These are phyloP conservation scores for Gallinago solitaria DNA, from an alignment of 2,797 vertebrate species.

Conservation along the genomic window DNA sequence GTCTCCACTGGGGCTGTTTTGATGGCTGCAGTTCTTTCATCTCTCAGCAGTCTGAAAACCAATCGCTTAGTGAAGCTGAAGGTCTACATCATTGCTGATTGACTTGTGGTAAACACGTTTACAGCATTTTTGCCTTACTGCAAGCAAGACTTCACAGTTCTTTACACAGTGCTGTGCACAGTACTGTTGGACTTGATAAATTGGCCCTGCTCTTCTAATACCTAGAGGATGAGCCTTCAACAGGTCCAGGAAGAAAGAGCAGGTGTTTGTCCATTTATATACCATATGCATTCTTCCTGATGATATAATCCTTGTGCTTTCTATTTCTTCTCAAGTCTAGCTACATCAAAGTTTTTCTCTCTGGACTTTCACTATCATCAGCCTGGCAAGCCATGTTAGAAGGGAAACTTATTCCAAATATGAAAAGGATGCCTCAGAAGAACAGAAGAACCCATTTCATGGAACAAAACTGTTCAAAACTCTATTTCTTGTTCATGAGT, in stretches of 20 bases:
- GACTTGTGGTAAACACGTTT: neutral
- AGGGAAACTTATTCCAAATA: neutral
- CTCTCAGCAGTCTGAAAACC: neutral
- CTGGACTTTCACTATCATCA: neutral
- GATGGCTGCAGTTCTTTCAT: neutral
- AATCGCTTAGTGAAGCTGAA: neutral
- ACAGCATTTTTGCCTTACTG: neutral
- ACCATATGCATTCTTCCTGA: neutral
- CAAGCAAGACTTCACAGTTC: neutral
- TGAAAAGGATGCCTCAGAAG: rapidly evolving
- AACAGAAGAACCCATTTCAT: neutral
- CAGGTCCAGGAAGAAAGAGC: neutral
- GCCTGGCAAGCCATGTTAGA: neutral
- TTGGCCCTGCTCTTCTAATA: neutral
- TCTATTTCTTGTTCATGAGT: neutral
- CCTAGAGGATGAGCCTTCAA: neutral
- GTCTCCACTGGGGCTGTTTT: neutral
- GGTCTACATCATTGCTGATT: neutral
- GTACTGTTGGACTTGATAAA: neutral
- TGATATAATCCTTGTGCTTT: neutral
- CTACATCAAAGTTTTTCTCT: neutral
- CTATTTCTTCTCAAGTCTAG: neutral
- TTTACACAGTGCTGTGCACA: neutral
- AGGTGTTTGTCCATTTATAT: neutral
- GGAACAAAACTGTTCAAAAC: neutral